A percentile compares a stretch with the other conserved stretches of the same genome.
Conservation (phyloP, 2,113 vertebrate species). For the Eclectus roratus region DNA sequence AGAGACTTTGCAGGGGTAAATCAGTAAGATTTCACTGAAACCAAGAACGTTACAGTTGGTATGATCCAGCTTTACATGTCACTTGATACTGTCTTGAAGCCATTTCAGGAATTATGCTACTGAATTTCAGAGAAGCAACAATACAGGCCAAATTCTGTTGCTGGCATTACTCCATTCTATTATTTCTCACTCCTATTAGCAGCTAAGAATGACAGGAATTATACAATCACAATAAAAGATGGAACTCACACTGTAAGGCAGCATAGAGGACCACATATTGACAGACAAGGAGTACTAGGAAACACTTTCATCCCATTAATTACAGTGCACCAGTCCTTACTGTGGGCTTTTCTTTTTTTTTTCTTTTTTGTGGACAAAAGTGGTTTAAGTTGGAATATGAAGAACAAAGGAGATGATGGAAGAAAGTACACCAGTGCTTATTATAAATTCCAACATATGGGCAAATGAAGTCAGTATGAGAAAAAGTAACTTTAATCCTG, state of each 20-base stretch:
- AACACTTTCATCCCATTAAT: neutral
- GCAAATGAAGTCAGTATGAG: neutral
- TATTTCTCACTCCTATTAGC: neutral
- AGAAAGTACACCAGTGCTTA: neutral
- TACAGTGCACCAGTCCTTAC: neutral
- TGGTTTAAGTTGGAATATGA: neutral
- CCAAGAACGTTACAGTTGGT: neutral
- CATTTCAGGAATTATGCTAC: neutral
- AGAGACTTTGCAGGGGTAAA: neutral
- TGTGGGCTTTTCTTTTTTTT: neutral
- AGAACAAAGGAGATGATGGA: neutral
- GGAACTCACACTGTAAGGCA: neutral
- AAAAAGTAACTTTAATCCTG: neutral
- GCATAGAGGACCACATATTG: rapidly evolving
- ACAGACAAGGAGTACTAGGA: rapidly evolving
- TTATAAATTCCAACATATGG: neutral
- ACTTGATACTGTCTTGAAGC: neutral
- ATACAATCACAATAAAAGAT: neutral
- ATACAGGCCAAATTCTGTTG: neutral
- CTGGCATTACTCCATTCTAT: neutral
- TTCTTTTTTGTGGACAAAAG: neutral
- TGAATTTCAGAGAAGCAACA: neutral
- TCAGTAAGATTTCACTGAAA: neutral
- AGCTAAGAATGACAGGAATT: neutral
- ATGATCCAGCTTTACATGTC: neutral